Evolutionary conservation across 2,888 invertebrate species (phyloP).

Genomic region (Plebejus argus): DNA sequence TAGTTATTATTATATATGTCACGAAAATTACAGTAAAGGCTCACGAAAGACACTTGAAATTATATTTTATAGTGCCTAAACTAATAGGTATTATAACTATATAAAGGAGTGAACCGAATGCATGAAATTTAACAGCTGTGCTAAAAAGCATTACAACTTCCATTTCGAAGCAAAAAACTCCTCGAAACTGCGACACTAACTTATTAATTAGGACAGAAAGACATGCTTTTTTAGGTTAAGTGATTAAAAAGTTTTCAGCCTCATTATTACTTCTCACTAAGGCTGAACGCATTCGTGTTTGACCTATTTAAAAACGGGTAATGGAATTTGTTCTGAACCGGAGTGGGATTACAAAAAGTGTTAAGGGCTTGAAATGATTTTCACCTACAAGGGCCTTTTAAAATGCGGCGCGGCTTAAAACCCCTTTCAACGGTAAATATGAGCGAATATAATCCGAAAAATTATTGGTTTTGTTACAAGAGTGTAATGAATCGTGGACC

Average conservation of each 20-base stretch:
- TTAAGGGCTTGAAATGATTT: conserved; percentile 25
- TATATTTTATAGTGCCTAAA: no score
- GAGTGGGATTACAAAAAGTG: conserved; percentile 24
- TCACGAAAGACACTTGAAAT: no score
- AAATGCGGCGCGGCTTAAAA: conserved; percentile 6
- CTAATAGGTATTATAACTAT: no score
- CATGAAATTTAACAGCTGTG: neutral
- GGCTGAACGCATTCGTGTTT: conserved; percentile 18
- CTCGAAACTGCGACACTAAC: neutral
- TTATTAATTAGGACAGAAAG: conserved; percentile 13
- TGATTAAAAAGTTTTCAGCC: conserved; percentile 23
- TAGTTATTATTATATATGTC: no score
- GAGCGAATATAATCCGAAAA: conserved; percentile 8
- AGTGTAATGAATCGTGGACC: neutral
- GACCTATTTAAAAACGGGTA: conserved; percentile 25
- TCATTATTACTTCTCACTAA: conserved; percentile 26
- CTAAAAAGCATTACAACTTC: neutral
- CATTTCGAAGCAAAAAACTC: neutral
- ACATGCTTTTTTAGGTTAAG: conserved; percentile 27
- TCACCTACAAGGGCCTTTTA: conserved; percentile 18
- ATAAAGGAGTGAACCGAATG: neutral
- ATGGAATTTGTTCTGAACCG: conserved; percentile 25
- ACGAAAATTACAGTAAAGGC: no score
- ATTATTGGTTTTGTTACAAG: conserved; percentile 6
- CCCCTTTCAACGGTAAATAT: conserved; percentile 1